These are phyloP conservation scores for Tychaedon coryphoeus DNA, from an alignment of 2,113 vertebrate species.

Conservation along the genomic window DNA sequence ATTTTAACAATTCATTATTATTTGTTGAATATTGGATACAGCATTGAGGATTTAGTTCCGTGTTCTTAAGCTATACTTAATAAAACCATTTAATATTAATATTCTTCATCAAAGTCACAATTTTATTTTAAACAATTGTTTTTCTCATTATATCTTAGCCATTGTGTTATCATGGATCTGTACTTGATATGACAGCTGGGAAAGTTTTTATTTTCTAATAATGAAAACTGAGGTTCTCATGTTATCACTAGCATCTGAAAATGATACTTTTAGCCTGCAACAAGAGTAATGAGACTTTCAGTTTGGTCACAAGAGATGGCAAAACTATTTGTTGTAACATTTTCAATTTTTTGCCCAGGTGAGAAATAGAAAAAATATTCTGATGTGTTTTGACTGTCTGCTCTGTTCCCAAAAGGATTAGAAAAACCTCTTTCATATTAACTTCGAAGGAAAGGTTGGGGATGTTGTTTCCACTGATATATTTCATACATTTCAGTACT, in stretches of 20 bases:
- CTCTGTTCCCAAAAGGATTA: conserved; percentile 3
- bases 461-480: not conserved
- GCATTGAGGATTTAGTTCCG: not conserved
- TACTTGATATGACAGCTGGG: not conserved
- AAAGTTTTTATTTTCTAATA: conserved; percentile 25
- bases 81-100: conserved; percentile 16
- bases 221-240: not conserved
- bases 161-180: not conserved
- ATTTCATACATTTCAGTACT: not conserved
- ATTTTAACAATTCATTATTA: not conserved
- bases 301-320: not conserved
- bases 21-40: not conserved
- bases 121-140: not conserved
- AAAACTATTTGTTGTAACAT: conserved; percentile 7
- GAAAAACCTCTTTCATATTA: not conserved
- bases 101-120: conserved; percentile 16
- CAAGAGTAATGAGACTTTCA: conserved; percentile 34
- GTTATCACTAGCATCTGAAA: not conserved
- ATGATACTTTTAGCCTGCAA: not conserved
- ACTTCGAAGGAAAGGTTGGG: not conserved
- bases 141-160: not conserved
- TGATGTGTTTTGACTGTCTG: conserved; percentile 14
- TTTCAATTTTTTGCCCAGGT: conserved; percentile 32
- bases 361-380: conserved; percentile 26
- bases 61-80: not conserved